Percentiles rank a stretch among this genome's conserved stretches.
These are phyloP conservation scores for human (Homo sapiens) DNA, from an alignment of 2,113 vertebrate species.

Conservation along the genomic window DNA sequence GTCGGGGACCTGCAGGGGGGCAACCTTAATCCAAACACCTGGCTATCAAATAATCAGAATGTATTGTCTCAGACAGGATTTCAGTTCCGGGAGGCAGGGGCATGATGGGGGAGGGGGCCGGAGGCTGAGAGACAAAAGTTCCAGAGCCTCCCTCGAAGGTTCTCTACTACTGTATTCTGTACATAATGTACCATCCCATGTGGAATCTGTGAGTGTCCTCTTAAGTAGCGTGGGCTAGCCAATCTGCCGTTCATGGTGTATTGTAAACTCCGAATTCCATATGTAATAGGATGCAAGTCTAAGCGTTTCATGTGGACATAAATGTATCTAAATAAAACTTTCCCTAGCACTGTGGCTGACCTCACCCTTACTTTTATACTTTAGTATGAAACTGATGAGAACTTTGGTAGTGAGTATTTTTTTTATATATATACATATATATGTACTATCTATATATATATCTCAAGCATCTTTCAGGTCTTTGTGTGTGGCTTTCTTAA, in stretches of 20 bases:
- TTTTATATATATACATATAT: constrained; percentile 90
- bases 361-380: constrained; percentile 92
- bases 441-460: constrained; percentile 88
- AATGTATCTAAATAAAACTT: constrained; percentile 86
- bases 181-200: constrained; percentile 72
- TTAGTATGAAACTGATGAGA: constrained; percentile 92
- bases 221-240: constrained; percentile 78
- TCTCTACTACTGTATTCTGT: constrained; percentile 77
- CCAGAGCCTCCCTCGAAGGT: constrained; percentile 70
- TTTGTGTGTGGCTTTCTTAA: constrained; percentile 97
- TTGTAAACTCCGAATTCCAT: constrained; percentile 85
- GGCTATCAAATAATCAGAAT: constrained; percentile 78
- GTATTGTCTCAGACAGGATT: constrained; percentile 80
- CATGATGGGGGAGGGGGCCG: neutral
- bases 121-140: constrained; percentile 68
- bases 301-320: constrained; percentile 87
- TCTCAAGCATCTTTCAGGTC: constrained; percentile 98
- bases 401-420: constrained; percentile 93
- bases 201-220: constrained; percentile 80
- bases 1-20: neutral
- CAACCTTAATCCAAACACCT: constrained; percentile 71
- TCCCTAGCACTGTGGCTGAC: constrained; percentile 89
- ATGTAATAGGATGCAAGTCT: constrained; percentile 85
- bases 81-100: constrained; percentile 61
- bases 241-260: constrained; percentile 77